Evolutionary conservation across 2,113 vertebrate species (phyloP).

Genomic region (Ammodytes dubius): DNA sequence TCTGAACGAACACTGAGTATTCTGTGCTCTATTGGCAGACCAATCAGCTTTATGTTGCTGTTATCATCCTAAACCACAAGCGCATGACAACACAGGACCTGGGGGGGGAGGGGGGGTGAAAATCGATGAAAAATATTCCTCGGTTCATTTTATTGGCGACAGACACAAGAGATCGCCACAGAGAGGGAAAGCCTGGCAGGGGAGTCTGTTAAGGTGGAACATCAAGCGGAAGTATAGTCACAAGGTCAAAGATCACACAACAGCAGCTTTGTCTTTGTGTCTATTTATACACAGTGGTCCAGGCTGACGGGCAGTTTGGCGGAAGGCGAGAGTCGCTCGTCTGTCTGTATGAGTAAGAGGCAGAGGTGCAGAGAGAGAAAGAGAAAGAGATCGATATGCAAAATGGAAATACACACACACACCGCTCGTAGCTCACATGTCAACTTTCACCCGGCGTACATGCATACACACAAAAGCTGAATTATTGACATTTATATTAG

Average conservation of each 20-base stretch:
- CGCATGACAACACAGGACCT: background rate
- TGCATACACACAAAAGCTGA: conserved; percentile 21
- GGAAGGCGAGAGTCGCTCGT: background rate
- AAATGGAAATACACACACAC: conserved; percentile 14
- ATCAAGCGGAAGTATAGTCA: conserved; percentile 33
- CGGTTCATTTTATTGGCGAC: background rate
- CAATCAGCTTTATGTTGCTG: background rate
- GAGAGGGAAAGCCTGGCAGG: conserved; percentile 1
- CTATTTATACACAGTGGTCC: conserved; percentile 41
- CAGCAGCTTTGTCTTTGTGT: conserved; percentile 61
- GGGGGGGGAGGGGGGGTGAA: too few species aligned
- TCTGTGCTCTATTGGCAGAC: conserved; percentile 19
- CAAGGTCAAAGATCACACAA: conserved; percentile 52
- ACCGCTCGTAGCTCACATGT: conserved; percentile 36
- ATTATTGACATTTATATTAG: conserved; percentile 28
- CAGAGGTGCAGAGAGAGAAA: conserved; percentile 5
- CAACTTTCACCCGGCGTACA: conserved; percentile 1
- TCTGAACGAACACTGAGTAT: conserved; percentile 38
- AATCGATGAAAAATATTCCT: background rate
- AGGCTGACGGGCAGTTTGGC: conserved; percentile 61
- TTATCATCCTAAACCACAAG: conserved; percentile 41
- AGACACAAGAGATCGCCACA: conserved; percentile 7
- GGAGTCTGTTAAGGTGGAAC: conserved; percentile 39
- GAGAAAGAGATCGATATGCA: conserved; percentile 32
- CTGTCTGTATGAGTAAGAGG: conserved; percentile 23